Evolutionary conservation across 2,888 invertebrate species (phyloP).

Genomic region (Timandra comae): DNA sequence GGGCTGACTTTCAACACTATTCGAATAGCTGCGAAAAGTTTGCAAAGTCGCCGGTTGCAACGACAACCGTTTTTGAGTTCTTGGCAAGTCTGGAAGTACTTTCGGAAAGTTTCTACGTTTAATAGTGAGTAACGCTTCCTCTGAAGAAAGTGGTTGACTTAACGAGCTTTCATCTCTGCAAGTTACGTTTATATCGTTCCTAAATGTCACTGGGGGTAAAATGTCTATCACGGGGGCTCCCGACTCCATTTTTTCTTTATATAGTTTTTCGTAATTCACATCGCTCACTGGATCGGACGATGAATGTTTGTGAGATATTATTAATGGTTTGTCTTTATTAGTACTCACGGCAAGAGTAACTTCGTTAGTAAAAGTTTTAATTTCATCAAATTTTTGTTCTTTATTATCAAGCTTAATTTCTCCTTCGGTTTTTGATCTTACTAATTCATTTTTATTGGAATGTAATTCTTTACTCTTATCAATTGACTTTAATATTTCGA

Average conservation of each 20-base stretch:
- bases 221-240: slow-evolving; percentile 43
- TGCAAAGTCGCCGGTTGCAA: slow-evolving; percentile 76
- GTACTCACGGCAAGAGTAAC: slow-evolving; percentile 49
- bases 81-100: slow-evolving; percentile 87
- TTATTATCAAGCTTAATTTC: slow-evolving; percentile 36
- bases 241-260: slow-evolving; percentile 44
- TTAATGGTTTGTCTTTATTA: slow-evolving; percentile 44
- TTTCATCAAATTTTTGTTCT: slow-evolving; percentile 25
- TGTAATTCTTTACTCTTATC: slow-evolving; percentile 56
- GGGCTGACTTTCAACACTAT: slow-evolving; percentile 42
- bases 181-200: slow-evolving; percentile 85
- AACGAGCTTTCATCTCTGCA: slow-evolving; percentile 76
- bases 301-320: slow-evolving; percentile 80
- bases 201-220: slow-evolving; percentile 62
- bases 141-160: slow-evolving; percentile 73
- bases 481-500: slow-evolving; percentile 82
- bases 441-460: slow-evolving; percentile 47
- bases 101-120: slow-evolving; percentile 89
- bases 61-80: slow-evolving; percentile 78
- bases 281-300: slow-evolving; percentile 82
- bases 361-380: slow-evolving; percentile 53
- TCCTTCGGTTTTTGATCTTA: slow-evolving; percentile 63
- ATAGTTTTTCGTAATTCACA: slow-evolving; percentile 60
- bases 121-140: slow-evolving; percentile 84
- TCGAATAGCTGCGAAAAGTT: slow-evolving; percentile 50